Percentiles rank a stretch among this genome's conserved stretches.
These are phyloP conservation scores for Merops nubicus DNA, from an alignment of 2,113 vertebrate genomes.

Conservation along the genomic window DNA sequence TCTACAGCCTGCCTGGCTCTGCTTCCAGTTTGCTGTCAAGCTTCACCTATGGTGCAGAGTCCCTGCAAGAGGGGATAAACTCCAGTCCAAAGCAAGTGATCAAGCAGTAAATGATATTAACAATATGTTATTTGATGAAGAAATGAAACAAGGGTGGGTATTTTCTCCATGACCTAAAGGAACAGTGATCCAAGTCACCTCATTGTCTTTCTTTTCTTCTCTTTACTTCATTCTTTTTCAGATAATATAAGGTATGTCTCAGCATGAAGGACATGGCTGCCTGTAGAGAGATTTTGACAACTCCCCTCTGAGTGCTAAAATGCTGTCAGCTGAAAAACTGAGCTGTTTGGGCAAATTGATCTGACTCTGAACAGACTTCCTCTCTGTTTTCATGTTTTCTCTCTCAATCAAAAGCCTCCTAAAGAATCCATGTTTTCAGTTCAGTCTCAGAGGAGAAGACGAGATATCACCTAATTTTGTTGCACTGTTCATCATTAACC, in stretches of 20 bases:
- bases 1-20: neutral
- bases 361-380: slow-evolving; percentile 58
- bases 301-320: slow-evolving; percentile 70
- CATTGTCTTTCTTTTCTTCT: neutral
- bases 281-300: slow-evolving; percentile 71
- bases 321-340: slow-evolving; percentile 57
- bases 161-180: neutral
- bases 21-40: neutral
- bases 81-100: neutral
- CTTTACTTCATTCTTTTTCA: neutral
- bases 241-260: slow-evolving; percentile 48
- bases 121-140: neutral
- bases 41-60: neutral
- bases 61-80: neutral
- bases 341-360: slow-evolving; percentile 61
- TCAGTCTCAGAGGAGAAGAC: neutral
- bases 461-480: neutral
- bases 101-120: neutral
- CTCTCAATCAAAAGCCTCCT: slow-evolving; percentile 58
- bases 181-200: slow-evolving; percentile 12
- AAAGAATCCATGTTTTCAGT: slow-evolving; percentile 6
- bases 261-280: slow-evolving; percentile 53
- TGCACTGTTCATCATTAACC: neutral
- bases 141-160: neutral
- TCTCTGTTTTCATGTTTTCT: slow-evolving; percentile 48